Evolutionary conservation across 2,797 vertebrate genomes (phyloP).

Genomic region (Xenops minutus): DNA sequence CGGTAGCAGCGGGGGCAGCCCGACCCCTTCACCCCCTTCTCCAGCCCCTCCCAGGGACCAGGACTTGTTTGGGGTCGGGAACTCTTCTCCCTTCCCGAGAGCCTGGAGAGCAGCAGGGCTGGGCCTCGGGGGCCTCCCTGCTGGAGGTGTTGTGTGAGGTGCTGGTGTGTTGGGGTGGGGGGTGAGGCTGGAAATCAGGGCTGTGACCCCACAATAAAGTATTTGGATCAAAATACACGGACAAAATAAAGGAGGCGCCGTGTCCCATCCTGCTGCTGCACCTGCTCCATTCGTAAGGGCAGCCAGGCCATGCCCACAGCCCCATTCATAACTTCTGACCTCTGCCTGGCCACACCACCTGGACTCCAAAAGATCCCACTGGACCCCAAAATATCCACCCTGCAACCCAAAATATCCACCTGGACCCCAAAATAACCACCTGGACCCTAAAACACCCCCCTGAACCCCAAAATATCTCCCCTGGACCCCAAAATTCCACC

Average conservation of each 20-base stretch:
- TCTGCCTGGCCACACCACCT: too few relatives aligned
- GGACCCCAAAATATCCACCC: too few relatives aligned
- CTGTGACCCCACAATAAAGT: background rate
- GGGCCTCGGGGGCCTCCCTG: too few relatives aligned
- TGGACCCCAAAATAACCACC: too few relatives aligned
- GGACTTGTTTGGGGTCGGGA: accelerated
- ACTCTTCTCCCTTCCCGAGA: background rate
- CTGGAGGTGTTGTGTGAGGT: accelerated
- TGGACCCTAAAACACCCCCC: too few relatives aligned
- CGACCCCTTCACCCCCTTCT: accelerated
- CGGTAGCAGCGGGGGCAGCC: constrained; percentile 14
- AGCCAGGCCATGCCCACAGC: background rate
- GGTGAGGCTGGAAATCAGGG: accelerated
- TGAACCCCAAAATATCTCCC: too few relatives aligned
- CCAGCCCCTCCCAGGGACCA: background rate
- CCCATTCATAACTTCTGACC: too few relatives aligned
- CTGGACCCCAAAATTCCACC: too few relatives aligned
- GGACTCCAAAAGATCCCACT: too few relatives aligned
- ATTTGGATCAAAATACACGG: background rate
- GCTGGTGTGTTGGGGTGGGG: background rate
- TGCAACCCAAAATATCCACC: too few relatives aligned
- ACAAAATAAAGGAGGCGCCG: too few relatives aligned
- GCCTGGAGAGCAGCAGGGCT: background rate
- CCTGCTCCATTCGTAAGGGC: background rate
- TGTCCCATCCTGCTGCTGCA: background rate